Percentiles rank a stretch among this genome's conserved stretches.
Evolutionary conservation across 1,140 invertebrate species (phyloP).

Genomic region (Coptotermes formosanus): DNA sequence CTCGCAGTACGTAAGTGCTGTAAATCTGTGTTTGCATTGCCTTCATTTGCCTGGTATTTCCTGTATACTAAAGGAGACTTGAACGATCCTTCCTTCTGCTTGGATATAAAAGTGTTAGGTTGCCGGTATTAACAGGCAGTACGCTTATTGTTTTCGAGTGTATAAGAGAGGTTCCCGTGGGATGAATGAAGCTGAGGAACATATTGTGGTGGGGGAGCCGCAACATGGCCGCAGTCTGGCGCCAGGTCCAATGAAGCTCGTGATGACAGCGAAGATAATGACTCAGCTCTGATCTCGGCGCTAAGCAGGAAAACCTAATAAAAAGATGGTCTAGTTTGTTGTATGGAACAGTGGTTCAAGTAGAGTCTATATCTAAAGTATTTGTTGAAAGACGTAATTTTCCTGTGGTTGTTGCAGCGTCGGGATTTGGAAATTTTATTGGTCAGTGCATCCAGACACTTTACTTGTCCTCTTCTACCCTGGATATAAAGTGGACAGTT

Average conservation of each 20-base stretch:
- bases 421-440: too few relatives aligned
- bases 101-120: background rate
- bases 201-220: background rate
- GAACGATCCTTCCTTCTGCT: background rate
- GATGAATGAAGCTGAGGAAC: background rate
- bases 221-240: background rate
- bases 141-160: background rate
- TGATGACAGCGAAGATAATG: constrained; percentile 7
- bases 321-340: background rate
- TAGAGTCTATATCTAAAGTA: background rate
- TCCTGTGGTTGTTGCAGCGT: too few relatives aligned
- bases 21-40: too few relatives aligned
- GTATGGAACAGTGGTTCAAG: background rate
- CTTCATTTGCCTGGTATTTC: too few relatives aligned
- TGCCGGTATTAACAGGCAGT: background rate
- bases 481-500: too few relatives aligned
- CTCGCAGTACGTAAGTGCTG: too few relatives aligned
- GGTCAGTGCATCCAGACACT: too few relatives aligned
- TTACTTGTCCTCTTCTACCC: too few relatives aligned
- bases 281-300: constrained; percentile 12
- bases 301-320: constrained; percentile 18
- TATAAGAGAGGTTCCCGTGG: background rate
- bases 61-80: too few relatives aligned
- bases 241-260: constrained; percentile 12
- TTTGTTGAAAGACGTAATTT: too few relatives aligned